Percentiles rank a stretch among this genome's conserved stretches.
These are phyloP conservation scores for Panagrolaimus sp. DNA, from an alignment of 1,140 invertebrate species.

Conservation along the genomic window DNA sequence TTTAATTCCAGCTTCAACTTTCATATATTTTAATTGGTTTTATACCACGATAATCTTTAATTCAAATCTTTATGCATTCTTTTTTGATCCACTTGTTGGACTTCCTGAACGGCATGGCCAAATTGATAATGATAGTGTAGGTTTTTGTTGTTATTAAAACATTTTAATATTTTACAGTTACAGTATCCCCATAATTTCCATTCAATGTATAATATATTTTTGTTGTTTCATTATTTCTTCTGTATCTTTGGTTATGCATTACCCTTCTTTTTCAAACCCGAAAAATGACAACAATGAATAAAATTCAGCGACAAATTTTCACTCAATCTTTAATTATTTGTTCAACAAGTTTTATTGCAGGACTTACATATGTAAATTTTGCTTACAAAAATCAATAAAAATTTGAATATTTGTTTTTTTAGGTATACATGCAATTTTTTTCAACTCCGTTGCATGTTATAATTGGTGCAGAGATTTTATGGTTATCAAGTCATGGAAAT, in stretches of 20 bases:
- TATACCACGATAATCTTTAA: not conserved
- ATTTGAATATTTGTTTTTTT: too few species aligned
- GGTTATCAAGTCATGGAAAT: too few species aligned
- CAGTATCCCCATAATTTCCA: conserved; percentile 4
- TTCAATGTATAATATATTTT: not conserved
- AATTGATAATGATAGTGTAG: not conserved
- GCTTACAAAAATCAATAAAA: too few species aligned
- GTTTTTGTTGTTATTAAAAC: not conserved
- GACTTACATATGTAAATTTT: too few species aligned
- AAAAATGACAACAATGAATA: not conserved
- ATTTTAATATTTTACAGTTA: not conserved
- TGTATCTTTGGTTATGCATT: not conserved
- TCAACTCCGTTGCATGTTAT: too few species aligned
- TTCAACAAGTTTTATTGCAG: too few species aligned
- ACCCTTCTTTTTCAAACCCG: not conserved
- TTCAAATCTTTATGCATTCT: conserved; percentile 6
- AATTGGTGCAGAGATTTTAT: too few species aligned
- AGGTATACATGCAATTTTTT: too few species aligned
- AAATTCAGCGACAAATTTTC: too few species aligned
- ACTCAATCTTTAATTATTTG: too few species aligned
- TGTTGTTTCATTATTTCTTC: not conserved
- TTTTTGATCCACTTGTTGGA: conserved; percentile 4
- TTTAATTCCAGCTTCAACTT: not conserved
- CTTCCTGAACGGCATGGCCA: not conserved
- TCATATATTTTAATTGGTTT: not conserved